Evolutionary conservation across 37 sponge, comb jelly and placozoan species (phyloP), one percentile per base, ranked within the genome.

Genomic region (Crambe crambe): DNA sequence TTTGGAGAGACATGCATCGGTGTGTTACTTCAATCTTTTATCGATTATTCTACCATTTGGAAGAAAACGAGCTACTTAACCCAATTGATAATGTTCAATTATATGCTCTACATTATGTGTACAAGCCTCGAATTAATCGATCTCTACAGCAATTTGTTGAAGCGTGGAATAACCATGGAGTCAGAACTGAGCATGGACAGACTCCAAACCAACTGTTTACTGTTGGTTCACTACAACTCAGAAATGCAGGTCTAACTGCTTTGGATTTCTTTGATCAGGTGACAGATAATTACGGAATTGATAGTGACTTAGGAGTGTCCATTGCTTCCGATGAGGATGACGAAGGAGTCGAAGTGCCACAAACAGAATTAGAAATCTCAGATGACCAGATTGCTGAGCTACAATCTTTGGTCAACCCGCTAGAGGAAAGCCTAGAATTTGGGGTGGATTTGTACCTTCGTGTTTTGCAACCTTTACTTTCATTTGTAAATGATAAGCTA

Each of bases 71-170:
- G 10, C 62, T 68, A 3, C 65, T 87, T 5, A 72, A 76, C 42
- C 77, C 88, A 32, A 26, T 67, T 25, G 72, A 80, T 67, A 68
- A 73, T 20, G 32, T 75, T 29, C 63, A 81, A 31, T 32, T 74
- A n/a, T 81, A 74, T 61, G 88, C 82, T 21, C 40, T 87, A 40
- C 88, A 87, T 56, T 76, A 81, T 51, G 58, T 87, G 1, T 87
- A 51, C 40, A 35, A 81, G 8, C 82, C 82, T 35, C 68, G 77
- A 4, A 75, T 87, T 6, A 87, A 87, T 58, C 44, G 41, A 42
- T 29, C 82, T 20, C 54, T 87, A 20, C n/a, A 80, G 36, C 25
- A 12, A 40, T 87, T 87, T 56, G 23, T 42, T 44, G 77, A 76
- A 59, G 72, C 65, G 26, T 87, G 88, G 88, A 81, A 87, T 57